Conservation (phyloP, 2,113 vertebrate species). For the Oreochromis tanganicae region DNA sequence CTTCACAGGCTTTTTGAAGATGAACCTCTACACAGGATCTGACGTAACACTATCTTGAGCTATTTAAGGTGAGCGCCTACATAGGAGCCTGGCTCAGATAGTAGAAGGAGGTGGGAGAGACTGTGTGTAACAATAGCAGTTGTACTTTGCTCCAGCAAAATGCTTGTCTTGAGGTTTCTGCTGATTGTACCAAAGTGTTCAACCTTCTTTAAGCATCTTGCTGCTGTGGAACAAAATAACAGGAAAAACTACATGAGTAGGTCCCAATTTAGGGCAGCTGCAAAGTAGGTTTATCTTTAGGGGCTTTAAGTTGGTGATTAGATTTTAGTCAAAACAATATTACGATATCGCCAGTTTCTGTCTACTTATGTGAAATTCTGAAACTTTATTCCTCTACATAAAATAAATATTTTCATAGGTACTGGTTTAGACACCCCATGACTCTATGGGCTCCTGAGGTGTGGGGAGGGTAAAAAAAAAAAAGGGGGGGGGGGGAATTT, state of each 20-base stretch:
- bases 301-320: neutral
- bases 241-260: neutral
- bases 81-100: slow-evolving; percentile 2
- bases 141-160: neutral
- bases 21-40: neutral
- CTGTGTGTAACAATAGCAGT: neutral
- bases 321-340: neutral
- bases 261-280: neutral
- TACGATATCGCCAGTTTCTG: too few relatives aligned
- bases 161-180: neutral
- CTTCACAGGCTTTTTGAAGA: neutral
- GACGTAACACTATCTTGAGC: slow-evolving; percentile 12
- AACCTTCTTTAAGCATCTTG: neutral
- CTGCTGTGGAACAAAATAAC: neutral
- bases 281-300: neutral
- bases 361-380: neutral
- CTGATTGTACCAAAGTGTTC: neutral
- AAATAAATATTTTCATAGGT: neutral
- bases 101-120: slow-evolving; percentile 3
- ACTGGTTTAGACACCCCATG: neutral
- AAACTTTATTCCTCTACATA: neutral
- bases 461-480: neutral
- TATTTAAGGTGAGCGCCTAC: slow-evolving; percentile 40
- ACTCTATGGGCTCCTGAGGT: neutral
- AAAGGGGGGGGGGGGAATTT: neutral